Evolutionary conservation across 1,140 invertebrate species (phyloP), one percentile per base, ranked within the genome.

Genomic region (Lasaia peninsularis): DNA sequence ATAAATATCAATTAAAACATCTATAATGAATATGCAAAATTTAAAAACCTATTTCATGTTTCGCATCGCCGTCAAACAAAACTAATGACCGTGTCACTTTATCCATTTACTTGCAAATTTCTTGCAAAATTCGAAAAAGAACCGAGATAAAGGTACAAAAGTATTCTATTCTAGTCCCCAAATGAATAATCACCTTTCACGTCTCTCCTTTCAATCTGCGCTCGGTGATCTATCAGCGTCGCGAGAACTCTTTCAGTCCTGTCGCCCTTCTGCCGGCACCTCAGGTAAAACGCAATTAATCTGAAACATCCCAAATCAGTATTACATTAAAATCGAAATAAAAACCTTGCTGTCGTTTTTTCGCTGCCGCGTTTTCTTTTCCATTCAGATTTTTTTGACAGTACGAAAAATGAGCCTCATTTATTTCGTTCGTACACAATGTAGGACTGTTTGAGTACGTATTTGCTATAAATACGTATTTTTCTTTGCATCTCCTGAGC

Each of bases 401-500:
- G 79, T 73, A 86, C 86, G 86, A 88, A 86, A 88, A 88, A 88
- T 88, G 83, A 88, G 71, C 70, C 73, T 86, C 86, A 88, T 88
- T 88, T 88, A 88, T 88, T 88, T 81, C 82, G 86, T 78, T 86
- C 86, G 86, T 86, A 88, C 79, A 88, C 86, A 88, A 88, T 87
- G 84, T 86, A 80, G 83, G 80, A 78, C 83, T 86, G 82, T 88
- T 88, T 85, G 86, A 88, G 83, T 86, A 85, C 80, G 81, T 88
- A 88, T 88, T 88, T 86, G 86, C 86, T 88, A 88, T 88, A 88
- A 88, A 88, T 88, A 88, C 83, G 82, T 72, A 88, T 88, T 88
- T 88, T 88, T 88, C 86, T 87, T 79, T 84, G 76, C 83, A 85
- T 86, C 83, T 86, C 78, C 82, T 85, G 85, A 76, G 80, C 72